A percentile compares a stretch with the other conserved stretches of the same genome.
Conservation (phyloP, 2,113 vertebrate genomes). For the Eurystomus gularis region DNA sequence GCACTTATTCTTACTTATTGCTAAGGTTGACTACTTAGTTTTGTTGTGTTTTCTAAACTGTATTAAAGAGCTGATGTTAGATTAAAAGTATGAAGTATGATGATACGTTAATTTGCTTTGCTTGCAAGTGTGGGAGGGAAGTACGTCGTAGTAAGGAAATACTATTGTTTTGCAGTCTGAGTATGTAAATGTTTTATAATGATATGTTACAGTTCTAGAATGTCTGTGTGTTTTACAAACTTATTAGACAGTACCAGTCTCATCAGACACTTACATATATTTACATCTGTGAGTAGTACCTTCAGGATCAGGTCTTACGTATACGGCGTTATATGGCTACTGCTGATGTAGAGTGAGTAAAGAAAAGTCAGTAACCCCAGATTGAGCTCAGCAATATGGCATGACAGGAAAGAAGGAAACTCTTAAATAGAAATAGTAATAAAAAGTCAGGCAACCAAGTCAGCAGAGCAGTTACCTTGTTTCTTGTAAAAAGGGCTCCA, state of each 20-base stretch:
- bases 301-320: not conserved
- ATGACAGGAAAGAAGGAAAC: not conserved
- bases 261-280: not conserved
- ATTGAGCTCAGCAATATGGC: not conserved
- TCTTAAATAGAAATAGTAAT: not conserved
- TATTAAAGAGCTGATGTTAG: slow-evolving; percentile 21
- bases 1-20: not conserved
- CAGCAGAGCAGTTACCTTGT: not conserved
- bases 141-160: slow-evolving; percentile 29
- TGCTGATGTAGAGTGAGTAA: not conserved
- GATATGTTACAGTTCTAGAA: slow-evolving; percentile 24
- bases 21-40: not conserved
- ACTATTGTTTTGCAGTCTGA: slow-evolving; percentile 35
- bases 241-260: slow-evolving; percentile 8
- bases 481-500: not conserved
- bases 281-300: not conserved
- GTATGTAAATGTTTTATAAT: slow-evolving; percentile 57
- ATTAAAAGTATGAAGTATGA: not conserved
- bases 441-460: not conserved
- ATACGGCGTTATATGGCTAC: not conserved
- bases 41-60: not conserved
- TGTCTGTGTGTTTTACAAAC: slow-evolving; percentile 24
- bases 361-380: not conserved
- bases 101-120: slow-evolving; percentile 22
- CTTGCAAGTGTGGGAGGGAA: slow-evolving; percentile 34